Evolutionary conservation across 2,888 invertebrate genomes (phyloP), one percentile per base, ranked within the genome.

Genomic region (Tinea pellionella): DNA sequence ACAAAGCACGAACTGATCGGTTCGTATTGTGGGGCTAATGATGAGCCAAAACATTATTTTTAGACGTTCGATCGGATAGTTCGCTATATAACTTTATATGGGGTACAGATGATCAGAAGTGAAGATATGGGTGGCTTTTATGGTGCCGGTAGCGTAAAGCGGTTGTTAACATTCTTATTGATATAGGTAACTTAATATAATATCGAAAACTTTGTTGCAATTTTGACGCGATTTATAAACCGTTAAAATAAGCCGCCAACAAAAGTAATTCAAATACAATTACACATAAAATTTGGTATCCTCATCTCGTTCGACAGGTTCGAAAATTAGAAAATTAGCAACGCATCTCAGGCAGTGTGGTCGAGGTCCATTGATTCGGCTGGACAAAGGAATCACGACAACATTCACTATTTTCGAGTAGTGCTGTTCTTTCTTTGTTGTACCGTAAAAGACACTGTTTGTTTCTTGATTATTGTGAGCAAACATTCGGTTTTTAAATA

Each of bases 11-110:
- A 71, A 70, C 67, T 77, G 81, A 79, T 78, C 76, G 74, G 69
- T 72, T 74, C 74, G 77, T 71, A 78, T 80, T 61, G 80, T 78
- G 67, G 72, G 65, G 70, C 74, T 80, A 81, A 81, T 82, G 80
- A 84, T 82, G 83, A 81, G 79, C 78, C 74, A 79, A 85, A 84
- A 80, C 75, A 82, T 78, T 82, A 84, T 85, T 82, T 85, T 84
- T 84, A 78, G 81, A 82, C 67, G 67, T 66, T 32, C 62, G 61
- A 61, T 63, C 64, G 64, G 61, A 64, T 69, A 68, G 67, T 64
- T 63, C 63, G 67, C 69, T 66, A 68, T 68, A 32, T 24, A 66
- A 67, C 77, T 79, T 74, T 78, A 77, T 80, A 80, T 70, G 78
- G 78, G 60, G 64, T 64, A 69, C 68, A 69, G 68, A 67, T 65